phyloP scores from a whole-genome alignment of 2,113 vertebrate species.

The Elachura formosa region DNA sequence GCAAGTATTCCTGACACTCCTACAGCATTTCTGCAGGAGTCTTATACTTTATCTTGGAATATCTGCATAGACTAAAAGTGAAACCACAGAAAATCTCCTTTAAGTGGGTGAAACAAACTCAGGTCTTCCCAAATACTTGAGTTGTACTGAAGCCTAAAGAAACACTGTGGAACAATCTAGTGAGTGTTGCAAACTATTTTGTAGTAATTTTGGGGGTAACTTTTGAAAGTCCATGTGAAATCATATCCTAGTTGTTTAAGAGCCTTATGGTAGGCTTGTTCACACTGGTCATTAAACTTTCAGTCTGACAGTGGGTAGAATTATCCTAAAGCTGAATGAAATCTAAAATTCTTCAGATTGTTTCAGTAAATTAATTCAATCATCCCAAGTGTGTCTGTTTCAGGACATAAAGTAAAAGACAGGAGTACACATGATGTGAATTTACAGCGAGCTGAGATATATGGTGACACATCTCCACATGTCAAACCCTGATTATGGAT shows the following conservation, averaged over 20 bases:
- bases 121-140: not conserved
- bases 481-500: slow-evolving; percentile 24
- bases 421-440: not conserved
- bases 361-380: not conserved
- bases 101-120: not conserved
- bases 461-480: not conserved
- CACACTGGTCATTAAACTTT: not conserved
- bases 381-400: not conserved
- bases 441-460: slow-evolving; percentile 10
- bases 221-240: not conserved
- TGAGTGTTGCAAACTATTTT: not conserved
- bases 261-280: not conserved
- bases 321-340: not conserved
- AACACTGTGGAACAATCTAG: not conserved
- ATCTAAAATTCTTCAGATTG: not conserved
- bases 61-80: not conserved
- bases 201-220: not conserved
- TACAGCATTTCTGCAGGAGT: not conserved
- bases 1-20: not conserved
- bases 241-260: not conserved
- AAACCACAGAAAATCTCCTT: not conserved
- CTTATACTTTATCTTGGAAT: not conserved
- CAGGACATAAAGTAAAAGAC: not conserved
- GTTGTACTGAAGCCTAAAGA: not conserved
- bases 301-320: not conserved